Evolutionary conservation across 2,113 vertebrate genomes (phyloP), one percentile per base, ranked within the genome.

Genomic region (Gobiocypris rarus): DNA sequence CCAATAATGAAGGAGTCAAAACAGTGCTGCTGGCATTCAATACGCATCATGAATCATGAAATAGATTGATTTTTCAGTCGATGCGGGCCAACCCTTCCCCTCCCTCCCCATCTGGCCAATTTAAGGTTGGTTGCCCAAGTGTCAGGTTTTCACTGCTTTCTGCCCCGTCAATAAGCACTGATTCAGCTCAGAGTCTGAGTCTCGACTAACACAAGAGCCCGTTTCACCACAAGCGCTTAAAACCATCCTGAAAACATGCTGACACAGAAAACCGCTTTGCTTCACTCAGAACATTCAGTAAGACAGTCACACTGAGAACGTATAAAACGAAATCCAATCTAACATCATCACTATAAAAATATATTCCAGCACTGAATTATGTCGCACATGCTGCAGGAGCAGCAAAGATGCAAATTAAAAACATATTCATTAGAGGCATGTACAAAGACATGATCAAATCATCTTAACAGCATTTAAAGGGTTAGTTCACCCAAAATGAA

Each of bases 341-440:
- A 77, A 70, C 69, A 76, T 69, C 26, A 63, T 71, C 41, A 52
- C 34, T n/a, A 45, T 84, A 83, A 85, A 84, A 86, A 52, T 26
- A 86, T 54, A 75, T 84, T 73, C 50, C 43, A 38, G 58, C 50
- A 48, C 81, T 91, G 59, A 91, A 87, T 91, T 89, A 89, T 91
- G 38, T 61, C 91, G 65, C 81, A 48, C 69, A 61, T 56, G 85
- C 50, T 52, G 52, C 17, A 54, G 17, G 17, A 54, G 17, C 17
- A 5, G 52, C 43, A 70, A 85, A 31, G 61, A 50, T 50, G 48
- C 48, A 54, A 54, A 88, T 83, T 70, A 78, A 84, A 89, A 82
- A 87, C 85, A 17, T 0, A 86, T 86, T 87, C 28, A 54, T 54
- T 9, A 54, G 52, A 54, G 17, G 7, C 45, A 48, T 13, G 10